Base-by-base conservation (phyloP, 1,140 invertebrate genomes). In the Delia radicum region DNA sequence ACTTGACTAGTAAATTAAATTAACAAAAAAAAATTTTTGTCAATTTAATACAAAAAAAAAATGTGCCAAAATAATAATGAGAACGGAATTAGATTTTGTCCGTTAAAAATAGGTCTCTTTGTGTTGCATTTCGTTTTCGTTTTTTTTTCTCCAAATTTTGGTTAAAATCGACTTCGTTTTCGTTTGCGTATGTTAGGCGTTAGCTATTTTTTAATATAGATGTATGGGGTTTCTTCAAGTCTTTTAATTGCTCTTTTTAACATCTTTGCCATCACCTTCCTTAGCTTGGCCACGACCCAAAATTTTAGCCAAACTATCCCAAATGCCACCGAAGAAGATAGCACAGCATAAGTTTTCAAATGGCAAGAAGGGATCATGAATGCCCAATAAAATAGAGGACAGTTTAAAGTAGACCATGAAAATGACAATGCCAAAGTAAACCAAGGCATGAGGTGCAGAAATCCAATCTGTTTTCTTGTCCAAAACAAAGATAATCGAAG, bases 371-470 rank as follows among this genome's bases (percentile, higher is more conserved):
- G 98, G 98, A 90, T 99, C 98, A 81, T 98, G 95, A 81, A 99
- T 99, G 74, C 97, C 96, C 75, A 99, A 89, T 21, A 99, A 87
- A 79, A 99, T 93, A 7, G 97, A 98, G 8, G 97, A 98, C 27
- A 99, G 86, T 91, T 99, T 99, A 88, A 99, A 99, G 88, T 99
- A 99, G 15, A 99, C 95, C 85, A 99, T 98, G 91, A 99, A 99
- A 79, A 98, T 96, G n/a, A 99, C 96, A 80, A 99, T 96, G 78
- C 96, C 96, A 83, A 99, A 97, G 89, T 99, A 99, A 65, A 99
- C 95, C 3, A 99, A 89, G 61, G 96, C 94, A 87, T 99, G 97
- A 21, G 98, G 97, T 28, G 97, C 96, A 18, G 96, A 96, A 81
- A 99, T 98, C 80, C 96, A 90, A 84, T 98, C 95, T 67, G 96